Conservation (phyloP, 2,113 vertebrate genomes). For the Struthidea cinerea region DNA sequence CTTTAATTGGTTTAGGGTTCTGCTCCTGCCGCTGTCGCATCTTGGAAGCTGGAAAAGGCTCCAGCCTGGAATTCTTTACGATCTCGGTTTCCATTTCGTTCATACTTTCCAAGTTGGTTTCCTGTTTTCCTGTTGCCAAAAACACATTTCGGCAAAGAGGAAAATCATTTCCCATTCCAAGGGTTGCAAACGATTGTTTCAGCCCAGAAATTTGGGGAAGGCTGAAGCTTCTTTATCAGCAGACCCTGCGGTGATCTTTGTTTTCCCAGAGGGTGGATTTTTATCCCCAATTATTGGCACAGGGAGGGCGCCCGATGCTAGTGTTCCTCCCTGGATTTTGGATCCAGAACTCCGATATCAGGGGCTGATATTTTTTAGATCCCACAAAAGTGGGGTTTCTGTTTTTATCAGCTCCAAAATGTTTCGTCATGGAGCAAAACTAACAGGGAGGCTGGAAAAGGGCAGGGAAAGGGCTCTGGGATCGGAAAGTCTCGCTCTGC, state of each 20-base stretch:
- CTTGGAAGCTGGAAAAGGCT: neutral
- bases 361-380: neutral
- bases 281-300: neutral
- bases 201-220: neutral
- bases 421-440: neutral
- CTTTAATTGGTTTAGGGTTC: constrained; percentile 10
- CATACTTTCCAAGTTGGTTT: constrained; percentile 36
- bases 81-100: neutral
- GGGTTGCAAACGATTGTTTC: neutral
- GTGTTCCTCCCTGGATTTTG: neutral
- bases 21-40: neutral
- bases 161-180: neutral
- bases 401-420: neutral
- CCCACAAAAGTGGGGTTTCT: neutral
- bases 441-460: neutral
- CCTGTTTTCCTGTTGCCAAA: constrained; percentile 38
- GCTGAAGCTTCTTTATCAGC: neutral
- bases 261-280: neutral
- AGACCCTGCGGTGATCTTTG: neutral
- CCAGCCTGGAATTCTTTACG: neutral
- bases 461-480: neutral
- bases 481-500: neutral
- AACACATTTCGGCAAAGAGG: neutral
- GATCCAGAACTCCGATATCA: neutral
- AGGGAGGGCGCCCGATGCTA: fast-evolving